Conservation (phyloP, 2,888 invertebrate species). For the Yponomeuta plumbellus region DNA sequence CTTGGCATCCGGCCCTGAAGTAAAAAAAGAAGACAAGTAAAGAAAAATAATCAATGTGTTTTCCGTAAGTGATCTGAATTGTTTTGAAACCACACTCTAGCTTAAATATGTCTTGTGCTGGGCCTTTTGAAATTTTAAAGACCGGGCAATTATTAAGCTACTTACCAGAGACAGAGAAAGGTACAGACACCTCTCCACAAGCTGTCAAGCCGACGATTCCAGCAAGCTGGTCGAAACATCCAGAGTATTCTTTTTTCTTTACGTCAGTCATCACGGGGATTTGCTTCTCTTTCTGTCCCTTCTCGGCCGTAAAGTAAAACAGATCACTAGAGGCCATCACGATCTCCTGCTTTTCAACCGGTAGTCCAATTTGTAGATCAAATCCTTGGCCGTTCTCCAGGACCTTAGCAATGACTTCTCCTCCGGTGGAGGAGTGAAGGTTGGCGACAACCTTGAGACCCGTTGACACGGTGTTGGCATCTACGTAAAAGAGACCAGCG, state of each 20-base stretch:
- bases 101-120: no score
- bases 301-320: slow-evolving; percentile 79
- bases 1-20: slow-evolving; percentile 53
- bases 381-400: slow-evolving; percentile 80
- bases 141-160: neutral
- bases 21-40: no score
- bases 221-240: slow-evolving; percentile 85
- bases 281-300: slow-evolving; percentile 69
- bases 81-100: no score
- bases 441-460: slow-evolving; percentile 86
- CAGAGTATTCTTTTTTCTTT: slow-evolving; percentile 66
- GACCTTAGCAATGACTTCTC: slow-evolving; percentile 79
- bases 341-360: slow-evolving; percentile 88
- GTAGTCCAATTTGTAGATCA: slow-evolving; percentile 85
- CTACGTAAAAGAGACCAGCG: slow-evolving; percentile 77
- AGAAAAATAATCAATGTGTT: neutral
- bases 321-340: slow-evolving; percentile 82
- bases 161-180: slow-evolving; percentile 63
- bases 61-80: no score
- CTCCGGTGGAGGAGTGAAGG: slow-evolving; percentile 87
- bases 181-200: slow-evolving; percentile 80
- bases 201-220: slow-evolving; percentile 82
- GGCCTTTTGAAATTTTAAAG: no score
- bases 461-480: slow-evolving; percentile 81
- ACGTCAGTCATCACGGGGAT: slow-evolving; percentile 55